Conservation (phyloP, 2,797 vertebrate genomes). For the Alcedo atthis region DNA sequence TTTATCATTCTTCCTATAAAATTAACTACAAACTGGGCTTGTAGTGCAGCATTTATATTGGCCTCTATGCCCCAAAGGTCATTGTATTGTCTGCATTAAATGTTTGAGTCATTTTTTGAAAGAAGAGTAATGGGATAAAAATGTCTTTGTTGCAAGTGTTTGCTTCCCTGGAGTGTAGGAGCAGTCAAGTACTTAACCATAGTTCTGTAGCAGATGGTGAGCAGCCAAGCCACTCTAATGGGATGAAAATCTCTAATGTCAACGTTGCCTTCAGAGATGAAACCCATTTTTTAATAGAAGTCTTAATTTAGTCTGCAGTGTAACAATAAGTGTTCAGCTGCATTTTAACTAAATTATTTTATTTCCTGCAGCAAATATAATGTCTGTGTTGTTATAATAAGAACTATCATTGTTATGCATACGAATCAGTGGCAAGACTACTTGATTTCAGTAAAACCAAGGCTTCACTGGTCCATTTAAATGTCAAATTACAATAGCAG, state of each 20-base stretch:
- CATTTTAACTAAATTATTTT: not conserved
- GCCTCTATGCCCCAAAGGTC: slow-evolving; percentile 15
- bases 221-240: slow-evolving; percentile 28
- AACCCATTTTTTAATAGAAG: not conserved
- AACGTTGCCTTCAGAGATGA: not conserved
- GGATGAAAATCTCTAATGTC: slow-evolving; percentile 27
- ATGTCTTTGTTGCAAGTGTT: slow-evolving; percentile 7
- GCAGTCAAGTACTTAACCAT: not conserved
- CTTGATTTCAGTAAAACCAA: not conserved
- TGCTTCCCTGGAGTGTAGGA: slow-evolving; percentile 33
- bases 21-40: slow-evolving; percentile 1
- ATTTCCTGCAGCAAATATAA: not conserved
- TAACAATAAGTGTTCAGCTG: not conserved
- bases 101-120: not conserved
- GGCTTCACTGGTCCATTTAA: not conserved
- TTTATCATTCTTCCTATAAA: slow-evolving; percentile 48
- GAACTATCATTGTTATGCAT: not conserved
- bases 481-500: not conserved
- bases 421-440: not conserved
- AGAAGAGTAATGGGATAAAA: slow-evolving; percentile 34
- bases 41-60: slow-evolving; percentile 4
- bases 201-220: not conserved
- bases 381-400: not conserved
- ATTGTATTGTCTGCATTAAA: slow-evolving; percentile 30
- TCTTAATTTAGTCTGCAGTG: not conserved